Base-by-base conservation (phyloP, 2,113 vertebrate genomes). In the Pseudorasbora parva region DNA sequence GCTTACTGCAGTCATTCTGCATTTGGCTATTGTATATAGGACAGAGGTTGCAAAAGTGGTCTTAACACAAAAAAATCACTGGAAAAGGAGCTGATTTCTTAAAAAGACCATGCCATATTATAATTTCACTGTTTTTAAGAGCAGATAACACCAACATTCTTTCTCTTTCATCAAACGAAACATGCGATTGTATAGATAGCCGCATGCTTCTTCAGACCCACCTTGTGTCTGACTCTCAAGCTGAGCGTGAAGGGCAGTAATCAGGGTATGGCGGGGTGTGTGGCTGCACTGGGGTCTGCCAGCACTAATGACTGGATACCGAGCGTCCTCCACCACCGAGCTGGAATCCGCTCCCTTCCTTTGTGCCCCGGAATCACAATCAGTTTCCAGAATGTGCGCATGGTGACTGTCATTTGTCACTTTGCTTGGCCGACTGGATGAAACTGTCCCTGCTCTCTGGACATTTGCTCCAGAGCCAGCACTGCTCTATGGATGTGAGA, bases 401-500 rank as follows among this genome's bases (percentile, higher is more conserved):
- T 43, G 66, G 74, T 54, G 68, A 51, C 57, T 78, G 75, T 85
- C 75, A 83, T 86, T 80, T 75, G 83, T 82, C 83, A 85, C 60
- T 56, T 43, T 84, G 82, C 33, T 84, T 54, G 73, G 23, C 37
- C 7, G 33, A 12, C 51, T 72, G 60, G 75, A 78, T 81, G 51
- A 71, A 84, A 87, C 77, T 49, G 66, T 45, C 60, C 51, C 54
- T 62, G 80, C 79, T 74, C 62, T 82, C 73, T 25, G 56, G 49
- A 71, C 81, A 27, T 66, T 60, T 73, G 30, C 62, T 62, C 82
- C 74, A 68, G 74, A 75, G 54, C 75, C 69, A 47, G 27, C 56
- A 64, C 79, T 2, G 8, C 69, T 77, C 45, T 64, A 62, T 33
- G 78, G 83, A 72, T 82, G 80, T 43, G 51, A 84, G 85, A 57